A percentile compares a stretch with the other conserved stretches of the same genome.
These are phyloP conservation scores for Caenorhabditis tropicalis DNA, from an alignment of 1,140 invertebrate species.

Conservation along the genomic window DNA sequence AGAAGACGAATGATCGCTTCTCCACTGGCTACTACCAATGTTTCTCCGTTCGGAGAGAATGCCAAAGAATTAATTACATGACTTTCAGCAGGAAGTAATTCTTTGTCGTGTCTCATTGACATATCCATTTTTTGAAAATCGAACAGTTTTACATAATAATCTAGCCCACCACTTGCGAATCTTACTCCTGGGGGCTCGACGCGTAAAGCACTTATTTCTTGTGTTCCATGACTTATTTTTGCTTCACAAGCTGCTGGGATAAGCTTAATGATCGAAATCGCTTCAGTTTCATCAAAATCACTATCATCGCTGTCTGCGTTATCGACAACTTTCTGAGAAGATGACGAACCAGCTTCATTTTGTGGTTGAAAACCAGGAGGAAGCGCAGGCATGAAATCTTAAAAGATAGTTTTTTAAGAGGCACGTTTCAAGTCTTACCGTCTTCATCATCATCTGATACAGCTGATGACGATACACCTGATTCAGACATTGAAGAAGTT, in stretches of 20 bases:
- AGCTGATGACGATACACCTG: background rate
- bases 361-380: slow-evolving; percentile 44
- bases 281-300: slow-evolving; percentile 53
- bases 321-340: background rate
- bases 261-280: slow-evolving; percentile 49
- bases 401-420: background rate
- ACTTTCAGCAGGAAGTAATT: slow-evolving; percentile 87
- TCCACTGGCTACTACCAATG: slow-evolving; percentile 90
- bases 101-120: slow-evolving; percentile 87
- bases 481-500: slow-evolving; percentile 1
- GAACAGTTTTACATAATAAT: slow-evolving; percentile 95
- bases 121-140: slow-evolving; percentile 98
- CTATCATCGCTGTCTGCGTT: slow-evolving; percentile 36
- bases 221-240: slow-evolving; percentile 50
- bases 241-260: slow-evolving; percentile 57
- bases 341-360: background rate
- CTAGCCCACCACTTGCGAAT: slow-evolving; percentile 85
- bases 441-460: slow-evolving; percentile 27
- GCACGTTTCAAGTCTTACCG: background rate
- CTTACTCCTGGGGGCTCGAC: slow-evolving; percentile 90
- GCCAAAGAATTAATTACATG: slow-evolving; percentile 89
- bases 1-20: slow-evolving; percentile 85
- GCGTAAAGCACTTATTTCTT: slow-evolving; percentile 77
- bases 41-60: slow-evolving; percentile 91
- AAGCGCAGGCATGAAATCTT: slow-evolving; percentile 41